These are phyloP conservation scores for Erynnis tages DNA, from an alignment of 2,888 invertebrate species.

Conservation along the genomic window DNA sequence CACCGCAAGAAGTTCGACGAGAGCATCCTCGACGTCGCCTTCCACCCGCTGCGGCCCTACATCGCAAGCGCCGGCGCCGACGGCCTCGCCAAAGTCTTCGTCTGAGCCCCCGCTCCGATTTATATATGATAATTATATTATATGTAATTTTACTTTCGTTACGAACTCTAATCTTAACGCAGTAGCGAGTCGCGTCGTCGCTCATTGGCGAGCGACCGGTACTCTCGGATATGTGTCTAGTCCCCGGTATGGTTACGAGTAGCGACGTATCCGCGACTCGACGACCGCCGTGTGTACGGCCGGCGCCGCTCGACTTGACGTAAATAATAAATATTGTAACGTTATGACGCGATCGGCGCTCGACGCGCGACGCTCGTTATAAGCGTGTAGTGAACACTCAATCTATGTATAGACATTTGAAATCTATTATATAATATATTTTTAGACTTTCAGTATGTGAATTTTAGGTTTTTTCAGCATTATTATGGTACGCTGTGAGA, in stretches of 20 bases:
- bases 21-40: slow-evolving; percentile 99
- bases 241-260: slow-evolving; percentile 45
- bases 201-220: slow-evolving; percentile 30
- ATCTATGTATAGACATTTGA: slow-evolving; percentile 79
- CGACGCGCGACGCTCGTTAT: slow-evolving; percentile 52
- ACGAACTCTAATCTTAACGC: slow-evolving; percentile 37
- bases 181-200: slow-evolving; percentile 44
- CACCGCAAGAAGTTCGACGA: slow-evolving; percentile 99
- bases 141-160: slow-evolving; percentile 46
- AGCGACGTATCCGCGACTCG: slow-evolving; percentile 36
- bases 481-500: slow-evolving; percentile 70
- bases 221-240: slow-evolving; percentile 51
- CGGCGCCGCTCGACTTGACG: slow-evolving; percentile 45
- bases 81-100: slow-evolving; percentile 99
- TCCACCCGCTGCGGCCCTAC: slow-evolving; percentile 99
- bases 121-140: slow-evolving; percentile 45
- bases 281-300: slow-evolving; percentile 37
- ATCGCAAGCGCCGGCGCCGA: slow-evolving; percentile 99
- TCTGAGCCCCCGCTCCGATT: slow-evolving; percentile 71
- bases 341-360: slow-evolving; percentile 60
- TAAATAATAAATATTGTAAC: slow-evolving; percentile 67
- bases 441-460: slow-evolving; percentile 79
- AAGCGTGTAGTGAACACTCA: slow-evolving; percentile 73
- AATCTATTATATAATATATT: slow-evolving; percentile 81
- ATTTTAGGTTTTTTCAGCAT: slow-evolving; percentile 78